Evolutionary conservation across 2,113 vertebrate species (phyloP), one percentile per base, ranked within the genome.

Genomic region (Nicator chloris): DNA sequence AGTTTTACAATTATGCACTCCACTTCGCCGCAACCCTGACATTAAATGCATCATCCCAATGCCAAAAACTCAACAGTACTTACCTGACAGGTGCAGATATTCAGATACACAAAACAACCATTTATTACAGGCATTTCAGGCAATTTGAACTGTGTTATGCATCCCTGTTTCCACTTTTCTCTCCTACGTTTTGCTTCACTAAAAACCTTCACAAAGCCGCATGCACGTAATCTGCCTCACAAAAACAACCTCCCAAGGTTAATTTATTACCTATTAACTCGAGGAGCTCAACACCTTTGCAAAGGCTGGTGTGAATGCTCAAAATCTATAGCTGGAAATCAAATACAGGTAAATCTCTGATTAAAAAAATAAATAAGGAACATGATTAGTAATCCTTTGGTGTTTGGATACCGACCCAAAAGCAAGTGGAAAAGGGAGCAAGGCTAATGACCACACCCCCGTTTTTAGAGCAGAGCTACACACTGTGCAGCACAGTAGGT

Each of bases 261-360:
- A 88, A 93, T 82, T 81, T 57, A 78, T 94, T 59, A 93, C 80
- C 53, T 59, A 60, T 83, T 92, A 91, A 92, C 66, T 49, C 22
- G 44, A 82, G 37, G 63, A 7, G 42, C 42, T 81, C 68, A 50
- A 66, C 76, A 75, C 76, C 65, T 95, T 61, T 83, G 60, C 80
- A 78, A 60, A 70, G 53, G 57, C 8, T 37, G 31, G 15, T 33
- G 42, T 53, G 54, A 81, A 33, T 15, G 5, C 44, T 57, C 54
- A 22, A 17, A 57, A 40, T 39, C 64, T 61, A 33, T 39, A 45
- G 42, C 39, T 81, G 50, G 20, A 92, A 90, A 63, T 50, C 57
- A 92, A 88, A 65, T 17, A 65, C 4, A 42, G n/a, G 37, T 33
- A 60, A 40, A 54, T 28, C 11, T 20, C 47, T 51, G 37, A 66